A percentile compares a stretch with the other conserved stretches of the same genome.
Conservation (phyloP, 1,140 invertebrate genomes). For the Gyrodactylus salaris region DNA sequence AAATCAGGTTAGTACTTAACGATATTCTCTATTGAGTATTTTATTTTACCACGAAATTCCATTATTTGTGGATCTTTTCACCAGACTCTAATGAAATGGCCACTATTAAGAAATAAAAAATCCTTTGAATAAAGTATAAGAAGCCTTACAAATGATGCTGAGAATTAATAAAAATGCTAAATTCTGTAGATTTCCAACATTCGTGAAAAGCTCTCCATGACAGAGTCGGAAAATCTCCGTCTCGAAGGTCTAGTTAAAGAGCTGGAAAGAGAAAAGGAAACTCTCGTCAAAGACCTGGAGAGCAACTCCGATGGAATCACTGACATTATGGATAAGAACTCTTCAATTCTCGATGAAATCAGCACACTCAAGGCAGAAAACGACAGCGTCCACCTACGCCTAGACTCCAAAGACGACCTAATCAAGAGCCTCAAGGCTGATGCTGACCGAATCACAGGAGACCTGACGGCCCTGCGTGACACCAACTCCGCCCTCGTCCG, state of each 20-base stretch:
- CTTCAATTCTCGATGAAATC: not conserved
- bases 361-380: not conserved
- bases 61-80: too few relatives aligned
- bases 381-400: not conserved
- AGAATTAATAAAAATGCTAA: too few relatives aligned
- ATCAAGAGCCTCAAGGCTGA: not conserved
- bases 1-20: too few relatives aligned
- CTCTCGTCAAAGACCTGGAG: too few relatives aligned
- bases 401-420: not conserved
- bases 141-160: not conserved
- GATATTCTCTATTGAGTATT: too few relatives aligned
- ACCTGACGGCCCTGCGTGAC: not conserved
- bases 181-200: too few relatives aligned
- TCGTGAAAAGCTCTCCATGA: not conserved
- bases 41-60: too few relatives aligned
- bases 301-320: not conserved
- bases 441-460: not conserved
- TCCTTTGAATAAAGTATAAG: not conserved
- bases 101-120: not conserved
- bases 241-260: not conserved
- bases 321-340: not conserved
- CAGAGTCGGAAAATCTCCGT: not conserved
- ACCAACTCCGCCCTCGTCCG: not conserved
- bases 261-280: not conserved
- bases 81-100: not conserved